Base-by-base conservation (phyloP, 1,140 invertebrate genomes). In the Condylostylus longicornis region DNA sequence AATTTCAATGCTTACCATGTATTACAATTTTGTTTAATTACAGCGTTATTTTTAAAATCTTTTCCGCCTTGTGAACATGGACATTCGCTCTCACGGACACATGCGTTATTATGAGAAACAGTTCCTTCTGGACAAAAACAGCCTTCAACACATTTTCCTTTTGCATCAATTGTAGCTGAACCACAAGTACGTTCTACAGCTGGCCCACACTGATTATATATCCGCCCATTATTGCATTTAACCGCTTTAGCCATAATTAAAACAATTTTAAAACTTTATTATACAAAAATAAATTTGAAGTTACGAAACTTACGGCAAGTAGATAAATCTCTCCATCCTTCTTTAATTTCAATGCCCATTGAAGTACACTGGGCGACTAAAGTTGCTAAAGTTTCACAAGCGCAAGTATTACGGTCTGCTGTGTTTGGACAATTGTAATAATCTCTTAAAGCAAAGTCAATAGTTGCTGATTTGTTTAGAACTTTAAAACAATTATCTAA, bases 51-150 rank as follows among this genome's bases (percentile, higher is more conserved):
- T 37, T 68, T 58, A 46, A 83, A 88, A n/a, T 61, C 62, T 49
- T 75, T 75, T n/a, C 79, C 81, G 35, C 77, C 70, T 37, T 83
- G 63, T n/a, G 68, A 67, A 47, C 85, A 91, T 0, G 85, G 83
- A 50, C 87, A 93, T 21, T 79, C 60, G 12, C 71, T 65, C 6
- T 62, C 66, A 1, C 65, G 61, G 8, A 91, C 71, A 51, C 87
- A 93, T n/a, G 66, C 65, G 13, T 74, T 74, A 15, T 74, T 68
- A 37, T 87, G 74, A 6, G 82, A 59, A 1, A 84, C 68, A 0
- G 72, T 74, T 1, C 78, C 79, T 12, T 66, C 54, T 0, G 83
- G 82, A 62, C 87, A 93, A 60, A 80, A 86, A 53, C 87, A 93
- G 5, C 86, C 86, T 52, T 89, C 84, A 19, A 79, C 74, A 49